Evolutionary conservation across 2,888 invertebrate species (phyloP).

Genomic region (Elgonia sp.): DNA sequence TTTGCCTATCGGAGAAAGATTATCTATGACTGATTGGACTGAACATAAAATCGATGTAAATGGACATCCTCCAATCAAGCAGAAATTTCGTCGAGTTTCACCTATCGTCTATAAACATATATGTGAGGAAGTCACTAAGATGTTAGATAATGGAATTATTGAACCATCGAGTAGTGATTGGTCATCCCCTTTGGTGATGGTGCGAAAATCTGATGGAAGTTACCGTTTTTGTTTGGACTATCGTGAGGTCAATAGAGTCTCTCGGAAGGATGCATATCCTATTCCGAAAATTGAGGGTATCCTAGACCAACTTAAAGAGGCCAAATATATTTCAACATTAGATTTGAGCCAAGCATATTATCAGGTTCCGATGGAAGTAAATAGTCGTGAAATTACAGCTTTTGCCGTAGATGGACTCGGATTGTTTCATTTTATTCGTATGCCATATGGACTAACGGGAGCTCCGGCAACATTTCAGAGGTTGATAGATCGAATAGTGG

Average conservation of each 20-base stretch:
- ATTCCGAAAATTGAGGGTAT: conserved; percentile 59
- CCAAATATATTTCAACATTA: too few relatives aligned
- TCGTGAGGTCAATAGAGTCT: conserved; percentile 48
- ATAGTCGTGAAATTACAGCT: too few relatives aligned
- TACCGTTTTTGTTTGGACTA: conserved; percentile 67
- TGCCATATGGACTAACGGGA: conserved; percentile 64
- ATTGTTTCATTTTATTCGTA: conserved; percentile 70
- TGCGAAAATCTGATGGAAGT: conserved; percentile 35
- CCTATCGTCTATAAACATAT: conserved; percentile 7
- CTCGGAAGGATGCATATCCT: too few relatives aligned
- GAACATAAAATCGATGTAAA: conserved; percentile 21
- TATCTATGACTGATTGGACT: too few relatives aligned
- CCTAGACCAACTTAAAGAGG: conserved; percentile 41
- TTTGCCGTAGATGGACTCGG: too few relatives aligned
- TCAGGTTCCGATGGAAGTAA: too few relatives aligned
- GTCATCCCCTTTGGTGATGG: background rate
- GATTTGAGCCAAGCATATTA: too few relatives aligned
- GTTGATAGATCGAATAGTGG: background rate
- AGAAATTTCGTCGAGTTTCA: conserved; percentile 30
- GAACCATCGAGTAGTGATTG: conserved; percentile 47
- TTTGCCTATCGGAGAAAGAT: too few relatives aligned
- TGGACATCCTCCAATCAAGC: conserved; percentile 24
- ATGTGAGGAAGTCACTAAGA: background rate
- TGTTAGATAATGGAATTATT: background rate
- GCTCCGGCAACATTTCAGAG: background rate